Evolutionary conservation across 64 coral and sea anemone species (phyloP).

Genomic region (Actinia tenebrosa): DNA sequence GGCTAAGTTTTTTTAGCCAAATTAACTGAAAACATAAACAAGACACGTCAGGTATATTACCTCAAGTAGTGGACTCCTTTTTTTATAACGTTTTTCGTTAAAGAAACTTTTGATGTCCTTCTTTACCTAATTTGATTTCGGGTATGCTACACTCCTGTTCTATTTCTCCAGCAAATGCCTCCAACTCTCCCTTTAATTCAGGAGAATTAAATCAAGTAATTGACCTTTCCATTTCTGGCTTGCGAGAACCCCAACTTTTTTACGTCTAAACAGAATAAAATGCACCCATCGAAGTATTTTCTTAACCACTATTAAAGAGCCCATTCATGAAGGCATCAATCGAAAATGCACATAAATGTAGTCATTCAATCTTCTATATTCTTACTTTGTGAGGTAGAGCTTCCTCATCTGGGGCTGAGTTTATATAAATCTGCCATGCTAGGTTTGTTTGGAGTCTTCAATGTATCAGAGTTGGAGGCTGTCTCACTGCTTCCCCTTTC

Average conservation of each 20-base stretch:
- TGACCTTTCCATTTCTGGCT: neutral
- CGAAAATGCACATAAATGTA: neutral
- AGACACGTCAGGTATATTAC: too few species aligned
- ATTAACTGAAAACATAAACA: too few species aligned
- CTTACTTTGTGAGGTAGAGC: conserved; percentile 54
- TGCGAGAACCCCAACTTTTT: neutral
- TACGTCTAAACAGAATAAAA: neutral
- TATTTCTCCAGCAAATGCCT: conserved; percentile 53
- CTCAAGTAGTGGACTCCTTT: neutral
- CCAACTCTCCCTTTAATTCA: conserved; percentile 1
- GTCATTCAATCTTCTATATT: neutral
- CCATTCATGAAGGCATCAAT: too few species aligned
- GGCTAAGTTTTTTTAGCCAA: too few species aligned
- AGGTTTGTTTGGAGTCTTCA: conserved; percentile 16
- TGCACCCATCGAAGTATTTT: too few species aligned
- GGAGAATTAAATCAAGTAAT: neutral
- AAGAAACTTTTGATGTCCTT: conserved; percentile 45
- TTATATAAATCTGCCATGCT: conserved; percentile 32
- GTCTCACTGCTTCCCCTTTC: neutral
- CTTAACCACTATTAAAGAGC: too few species aligned
- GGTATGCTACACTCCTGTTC: conserved; percentile 34
- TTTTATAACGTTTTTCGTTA: conserved; percentile 39
- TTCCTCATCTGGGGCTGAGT: conserved; percentile 28
- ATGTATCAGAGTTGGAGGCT: neutral
- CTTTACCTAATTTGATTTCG: conserved; percentile 23